phyloP scores from a whole-genome alignment of 2,797 vertebrate genomes.

The Nyctalus aviator region DNA sequence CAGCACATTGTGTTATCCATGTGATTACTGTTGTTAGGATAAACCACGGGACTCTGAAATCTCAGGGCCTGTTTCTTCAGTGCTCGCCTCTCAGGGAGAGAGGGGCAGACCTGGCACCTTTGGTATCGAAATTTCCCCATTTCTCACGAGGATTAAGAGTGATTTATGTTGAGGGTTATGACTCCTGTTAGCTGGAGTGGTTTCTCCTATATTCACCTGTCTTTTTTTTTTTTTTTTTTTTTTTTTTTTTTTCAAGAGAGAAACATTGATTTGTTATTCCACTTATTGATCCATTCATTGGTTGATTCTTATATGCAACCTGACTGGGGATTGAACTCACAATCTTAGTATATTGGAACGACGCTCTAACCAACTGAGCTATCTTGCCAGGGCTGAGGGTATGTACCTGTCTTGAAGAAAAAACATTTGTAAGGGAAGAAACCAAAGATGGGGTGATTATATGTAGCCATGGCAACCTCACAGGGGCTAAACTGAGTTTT shows the following conservation, averaged over 20 bases:
- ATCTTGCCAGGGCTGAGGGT: neutral
- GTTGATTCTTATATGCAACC: too few relatives aligned
- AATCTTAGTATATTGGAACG: neutral
- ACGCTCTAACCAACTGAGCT: neutral
- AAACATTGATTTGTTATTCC: neutral
- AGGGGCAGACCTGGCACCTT: too few relatives aligned
- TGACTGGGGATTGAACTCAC: too few relatives aligned
- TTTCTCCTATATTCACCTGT: neutral
- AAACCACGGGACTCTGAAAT: neutral
- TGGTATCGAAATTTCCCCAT: neutral
- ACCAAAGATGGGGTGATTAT: neutral
- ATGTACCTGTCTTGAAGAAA: neutral
- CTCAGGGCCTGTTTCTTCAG: neutral
- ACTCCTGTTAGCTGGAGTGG: neutral
- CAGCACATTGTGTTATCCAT: neutral
- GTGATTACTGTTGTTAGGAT: neutral
- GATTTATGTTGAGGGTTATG: too few relatives aligned
- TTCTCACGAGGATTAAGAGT: neutral
- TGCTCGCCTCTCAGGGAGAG: too few relatives aligned
- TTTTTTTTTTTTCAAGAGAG: neutral
- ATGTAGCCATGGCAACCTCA: neutral
- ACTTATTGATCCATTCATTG: too few relatives aligned
- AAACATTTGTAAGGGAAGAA: neutral
- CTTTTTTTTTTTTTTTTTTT: neutral
- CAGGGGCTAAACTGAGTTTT: neutral